Percentiles rank a stretch among this genome's conserved stretches.
phyloP scores from a whole-genome alignment of 2,113 vertebrate genomes.

The Cyphomyrus plagiostoma region DNA sequence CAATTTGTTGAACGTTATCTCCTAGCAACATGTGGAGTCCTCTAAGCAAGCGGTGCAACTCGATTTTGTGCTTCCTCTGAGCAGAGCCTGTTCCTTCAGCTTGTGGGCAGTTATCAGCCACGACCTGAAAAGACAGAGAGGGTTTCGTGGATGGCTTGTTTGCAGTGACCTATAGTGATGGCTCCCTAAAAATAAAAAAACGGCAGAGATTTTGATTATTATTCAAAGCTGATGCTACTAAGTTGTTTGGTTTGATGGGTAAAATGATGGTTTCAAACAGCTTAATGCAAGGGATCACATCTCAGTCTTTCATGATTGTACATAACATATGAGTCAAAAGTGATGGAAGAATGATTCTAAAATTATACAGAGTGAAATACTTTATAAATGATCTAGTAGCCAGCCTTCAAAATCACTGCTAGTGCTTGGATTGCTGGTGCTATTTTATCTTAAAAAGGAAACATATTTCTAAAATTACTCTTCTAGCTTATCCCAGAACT shows the following conservation, averaged over 20 bases:
- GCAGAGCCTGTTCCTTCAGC: conserved; percentile 47
- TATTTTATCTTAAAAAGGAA: not conserved
- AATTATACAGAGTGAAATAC: not conserved
- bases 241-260: conserved; percentile 7
- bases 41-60: conserved; percentile 56
- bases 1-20: conserved; percentile 61
- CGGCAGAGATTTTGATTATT: not conserved
- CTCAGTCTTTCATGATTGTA: not conserved
- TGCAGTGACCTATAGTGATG: conserved; percentile 38
- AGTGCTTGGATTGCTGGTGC: not conserved
- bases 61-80: conserved; percentile 50
- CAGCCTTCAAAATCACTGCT: not conserved
- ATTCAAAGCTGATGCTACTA: conserved; percentile 11
- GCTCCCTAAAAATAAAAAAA: conserved; percentile 23
- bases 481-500: not conserved
- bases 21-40: conserved; percentile 50
- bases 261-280: conserved; percentile 3
- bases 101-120: conserved; percentile 52
- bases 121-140: conserved; percentile 49
- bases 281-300: not conserved
- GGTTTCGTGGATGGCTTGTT: conserved; percentile 42
- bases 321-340: not conserved
- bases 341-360: not conserved
- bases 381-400: not conserved
- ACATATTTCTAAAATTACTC: not conserved